Evolutionary conservation across 53 echinoderm and acorn worm species (phyloP), one percentile per base, ranked within the genome.

Genomic region (Stichopus horrens): DNA sequence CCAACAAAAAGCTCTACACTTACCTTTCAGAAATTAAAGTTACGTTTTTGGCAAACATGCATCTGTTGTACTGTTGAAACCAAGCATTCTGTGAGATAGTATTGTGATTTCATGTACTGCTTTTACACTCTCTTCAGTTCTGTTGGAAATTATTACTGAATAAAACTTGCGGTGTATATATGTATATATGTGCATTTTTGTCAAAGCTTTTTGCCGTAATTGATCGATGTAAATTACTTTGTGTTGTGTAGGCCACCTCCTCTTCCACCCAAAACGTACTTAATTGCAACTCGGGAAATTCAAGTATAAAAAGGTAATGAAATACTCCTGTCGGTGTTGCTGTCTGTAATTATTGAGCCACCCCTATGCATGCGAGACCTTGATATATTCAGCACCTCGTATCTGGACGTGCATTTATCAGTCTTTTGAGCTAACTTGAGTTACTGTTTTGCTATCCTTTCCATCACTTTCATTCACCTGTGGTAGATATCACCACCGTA

Each of bases 261-360:
- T 58, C 81, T 81, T 56, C 81, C 81, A 57, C 81, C 81, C 56
- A 81, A 81, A 58, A 81, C 81, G 21, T 81, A 81, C 81, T 81
- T 81, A 58, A 81, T 81, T 57, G 21, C 55, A 22, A 81, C 81
- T 81, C 81, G 4, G 23, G 57, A 19, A 81, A 81, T 79, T 79
- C 79, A 56, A 21, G 57, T 56, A n/a, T 56, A 57, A 56, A n/a
- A 81, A 57, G 53, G 56, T 21, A 52, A 57, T 18, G 55, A 57
- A 56, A 81, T 54, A 81, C 21, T 55, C 19, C 21, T 71, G 18
- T 71, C 19, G 71, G 71, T 71, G 6, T 18, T 71, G 71, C 37
- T 71, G n/a, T 71, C 71, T 16, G 71, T 20, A 71, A 71, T 37
- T 37, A 20, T 18, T 71, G 16, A 71, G 4, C 8, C 59, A 59